Conservation (phyloP, 2,888 invertebrate genomes). For the Sussaba pulchella region DNA sequence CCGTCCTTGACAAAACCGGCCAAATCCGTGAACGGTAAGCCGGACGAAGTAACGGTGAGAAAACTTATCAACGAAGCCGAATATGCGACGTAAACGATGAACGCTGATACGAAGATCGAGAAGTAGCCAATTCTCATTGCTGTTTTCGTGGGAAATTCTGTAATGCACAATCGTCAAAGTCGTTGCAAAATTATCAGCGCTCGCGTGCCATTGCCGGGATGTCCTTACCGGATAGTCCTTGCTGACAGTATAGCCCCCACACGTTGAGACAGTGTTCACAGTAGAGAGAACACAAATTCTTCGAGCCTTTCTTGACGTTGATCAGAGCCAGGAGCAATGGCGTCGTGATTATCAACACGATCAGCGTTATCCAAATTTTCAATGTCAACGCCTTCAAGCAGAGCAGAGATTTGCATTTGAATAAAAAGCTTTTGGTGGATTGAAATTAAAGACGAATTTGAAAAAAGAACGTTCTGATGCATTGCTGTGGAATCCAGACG, state of each 20-base stretch:
- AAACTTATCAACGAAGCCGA: constrained; percentile 74
- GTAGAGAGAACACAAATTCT: neutral
- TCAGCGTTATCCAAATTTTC: constrained; percentile 67
- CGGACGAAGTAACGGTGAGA: constrained; percentile 54
- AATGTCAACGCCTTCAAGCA: constrained; percentile 46
- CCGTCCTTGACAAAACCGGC: constrained; percentile 74
- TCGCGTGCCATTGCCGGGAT: no score
- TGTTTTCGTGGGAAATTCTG: constrained; percentile 73
- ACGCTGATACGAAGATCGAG: constrained; percentile 75
- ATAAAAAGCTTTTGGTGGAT: no score
- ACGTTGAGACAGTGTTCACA: constrained; percentile 67
- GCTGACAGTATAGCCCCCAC: constrained; percentile 77
- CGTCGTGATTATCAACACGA: constrained; percentile 47
- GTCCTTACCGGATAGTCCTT: constrained; percentile 72
- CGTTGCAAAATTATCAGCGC: no score
- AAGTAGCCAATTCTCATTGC: constrained; percentile 75
- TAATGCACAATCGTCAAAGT: no score
- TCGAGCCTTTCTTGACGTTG: constrained; percentile 32
- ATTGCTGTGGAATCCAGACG: no score
- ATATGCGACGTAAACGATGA: constrained; percentile 75
- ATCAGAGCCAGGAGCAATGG: constrained; percentile 64
- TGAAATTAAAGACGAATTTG: no score
- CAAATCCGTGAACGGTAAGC: constrained; percentile 75
- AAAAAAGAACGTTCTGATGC: no score
- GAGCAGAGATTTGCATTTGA: no score